A percentile compares a stretch with the other conserved stretches of the same genome.
Evolutionary conservation across 2,797 vertebrate genomes (phyloP).

Genomic region (Betta splendens): DNA sequence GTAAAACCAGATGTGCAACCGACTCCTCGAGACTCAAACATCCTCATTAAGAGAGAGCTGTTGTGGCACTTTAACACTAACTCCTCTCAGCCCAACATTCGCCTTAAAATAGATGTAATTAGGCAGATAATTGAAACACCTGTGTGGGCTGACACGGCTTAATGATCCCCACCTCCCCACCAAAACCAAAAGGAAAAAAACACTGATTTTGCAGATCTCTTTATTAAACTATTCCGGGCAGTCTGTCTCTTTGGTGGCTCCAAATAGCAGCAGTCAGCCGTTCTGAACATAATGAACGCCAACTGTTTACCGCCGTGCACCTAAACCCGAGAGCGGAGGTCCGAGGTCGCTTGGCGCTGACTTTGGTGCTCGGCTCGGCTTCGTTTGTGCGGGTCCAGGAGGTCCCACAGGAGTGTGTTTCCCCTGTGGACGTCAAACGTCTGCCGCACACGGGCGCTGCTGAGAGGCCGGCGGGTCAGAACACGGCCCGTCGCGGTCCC

Average conservation of each 20-base stretch:
- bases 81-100: constrained; percentile 1
- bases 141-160: constrained; percentile 30
- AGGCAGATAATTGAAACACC: constrained; percentile 23
- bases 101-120: constrained; percentile 18
- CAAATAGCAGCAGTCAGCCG: constrained; percentile 27
- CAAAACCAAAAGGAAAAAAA: constrained; percentile 1
- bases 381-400: too few relatives aligned
- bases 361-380: too few relatives aligned
- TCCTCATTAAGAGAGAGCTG: background rate
- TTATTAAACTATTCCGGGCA: constrained; percentile 29
- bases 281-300: constrained; percentile 37
- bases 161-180: background rate
- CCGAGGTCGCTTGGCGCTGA: too few relatives aligned
- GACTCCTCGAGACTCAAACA: background rate
- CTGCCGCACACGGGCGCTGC: too few relatives aligned
- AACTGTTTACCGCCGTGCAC: background rate
- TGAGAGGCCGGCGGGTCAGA: too few relatives aligned
- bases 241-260: constrained; percentile 26
- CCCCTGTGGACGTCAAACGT: too few relatives aligned
- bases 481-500: too few relatives aligned
- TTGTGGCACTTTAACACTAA: constrained; percentile 12
- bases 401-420: too few relatives aligned
- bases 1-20: too few relatives aligned
- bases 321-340: background rate
- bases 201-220: constrained; percentile 34